These are phyloP conservation scores for Sminthopsis crassicaudata DNA, from an alignment of 2,113 vertebrate genomes.

Conservation along the genomic window DNA sequence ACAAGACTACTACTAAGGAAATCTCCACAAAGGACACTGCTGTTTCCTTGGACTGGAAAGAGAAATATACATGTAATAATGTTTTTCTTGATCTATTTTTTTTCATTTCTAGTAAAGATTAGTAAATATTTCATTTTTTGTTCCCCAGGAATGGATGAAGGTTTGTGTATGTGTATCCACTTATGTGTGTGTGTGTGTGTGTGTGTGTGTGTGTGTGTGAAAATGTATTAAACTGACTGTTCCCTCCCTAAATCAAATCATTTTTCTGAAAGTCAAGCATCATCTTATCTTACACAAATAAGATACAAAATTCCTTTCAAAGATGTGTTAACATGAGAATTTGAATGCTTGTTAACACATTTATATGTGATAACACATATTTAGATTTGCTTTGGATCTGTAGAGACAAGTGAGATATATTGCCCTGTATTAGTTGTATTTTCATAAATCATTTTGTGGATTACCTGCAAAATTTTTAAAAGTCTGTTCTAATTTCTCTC, in stretches of 20 bases:
- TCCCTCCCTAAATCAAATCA: slow-evolving; percentile 6
- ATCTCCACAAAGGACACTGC: slow-evolving; percentile 36
- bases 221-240: not conserved
- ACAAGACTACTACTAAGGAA: slow-evolving; percentile 57
- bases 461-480: slow-evolving; percentile 31
- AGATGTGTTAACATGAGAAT: not conserved
- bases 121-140: slow-evolving; percentile 45
- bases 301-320: slow-evolving; percentile 27
- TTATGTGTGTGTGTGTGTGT: slow-evolving; percentile 22
- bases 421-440: not conserved
- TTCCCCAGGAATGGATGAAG: not conserved
- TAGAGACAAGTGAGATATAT: not conserved
- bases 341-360: not conserved
- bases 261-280: slow-evolving; percentile 39
- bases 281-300: slow-evolving; percentile 19
- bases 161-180: not conserved
- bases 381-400: not conserved
- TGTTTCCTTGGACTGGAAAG: slow-evolving; percentile 67
- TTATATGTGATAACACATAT: too few species aligned
- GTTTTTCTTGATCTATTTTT: slow-evolving; percentile 58
- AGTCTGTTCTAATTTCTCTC: slow-evolving; percentile 9
- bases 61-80: slow-evolving; percentile 71
- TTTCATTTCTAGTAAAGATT: slow-evolving; percentile 45
- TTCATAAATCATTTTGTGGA: slow-evolving; percentile 8
- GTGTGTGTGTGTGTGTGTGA: not conserved